These are phyloP conservation scores for Dryomyza anilis DNA, from an alignment of 2,888 invertebrate species.

Conservation along the genomic window DNA sequence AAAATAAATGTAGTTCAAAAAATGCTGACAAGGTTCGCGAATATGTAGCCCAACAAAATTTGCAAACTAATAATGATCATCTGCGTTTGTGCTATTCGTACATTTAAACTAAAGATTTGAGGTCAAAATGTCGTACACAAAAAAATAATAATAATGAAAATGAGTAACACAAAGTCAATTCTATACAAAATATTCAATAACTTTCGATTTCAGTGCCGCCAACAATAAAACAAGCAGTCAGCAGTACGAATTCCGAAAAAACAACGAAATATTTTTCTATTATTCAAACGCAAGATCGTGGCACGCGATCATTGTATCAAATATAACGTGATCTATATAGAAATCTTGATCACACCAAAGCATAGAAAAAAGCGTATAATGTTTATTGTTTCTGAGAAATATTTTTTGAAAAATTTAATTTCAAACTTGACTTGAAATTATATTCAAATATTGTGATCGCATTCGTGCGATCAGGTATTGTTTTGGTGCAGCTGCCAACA, in stretches of 20 bases:
- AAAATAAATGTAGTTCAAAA: background rate
- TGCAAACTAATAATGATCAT: conserved; percentile 4
- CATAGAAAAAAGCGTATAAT: conserved; percentile 2
- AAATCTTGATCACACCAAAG: background rate
- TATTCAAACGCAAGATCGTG: background rate
- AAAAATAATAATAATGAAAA: background rate
- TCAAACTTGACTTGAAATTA: background rate
- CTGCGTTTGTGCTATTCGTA: background rate
- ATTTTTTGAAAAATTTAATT: background rate
- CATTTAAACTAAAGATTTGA: conserved; percentile 15
- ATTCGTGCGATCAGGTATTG: conserved; percentile 6
- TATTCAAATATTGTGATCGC: conserved; percentile 4
- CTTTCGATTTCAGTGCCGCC: conserved; percentile 15
- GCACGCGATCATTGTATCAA: conserved; percentile 25
- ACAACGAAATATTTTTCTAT: background rate
- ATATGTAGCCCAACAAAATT: background rate
- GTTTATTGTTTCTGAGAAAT: conserved; percentile 32
- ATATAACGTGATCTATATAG: conserved; percentile 10
- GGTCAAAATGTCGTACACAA: background rate
- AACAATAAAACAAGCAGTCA: background rate
- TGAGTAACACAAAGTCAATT: background rate
- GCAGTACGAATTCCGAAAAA: background rate
- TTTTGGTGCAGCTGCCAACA: background rate
- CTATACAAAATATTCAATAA: conserved; percentile 5
- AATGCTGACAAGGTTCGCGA: conserved; percentile 1